A percentile compares a stretch with the other conserved stretches of the same genome.
These are phyloP conservation scores for Osmerus eperlanus DNA, from an alignment of 2,113 vertebrate species.

Conservation along the genomic window DNA sequence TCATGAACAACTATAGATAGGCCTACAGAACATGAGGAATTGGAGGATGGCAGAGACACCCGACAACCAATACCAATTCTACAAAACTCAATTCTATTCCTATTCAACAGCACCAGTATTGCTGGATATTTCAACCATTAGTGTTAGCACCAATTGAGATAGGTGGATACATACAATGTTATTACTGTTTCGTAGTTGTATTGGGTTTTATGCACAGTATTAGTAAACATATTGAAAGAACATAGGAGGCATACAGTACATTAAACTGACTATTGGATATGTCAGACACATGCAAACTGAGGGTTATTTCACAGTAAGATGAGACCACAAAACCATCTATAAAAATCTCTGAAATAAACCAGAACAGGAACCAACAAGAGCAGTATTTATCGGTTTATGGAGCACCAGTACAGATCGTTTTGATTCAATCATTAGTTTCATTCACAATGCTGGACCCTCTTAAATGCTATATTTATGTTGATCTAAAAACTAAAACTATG, in stretches of 20 bases:
- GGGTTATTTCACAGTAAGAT: neutral
- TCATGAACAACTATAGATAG: too few relatives aligned
- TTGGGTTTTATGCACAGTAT: neutral
- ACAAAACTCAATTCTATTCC: too few relatives aligned
- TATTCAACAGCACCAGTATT: too few relatives aligned
- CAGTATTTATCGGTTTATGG: neutral
- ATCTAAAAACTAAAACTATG: constrained; percentile 14
- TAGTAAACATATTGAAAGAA: neutral
- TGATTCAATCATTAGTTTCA: constrained; percentile 2
- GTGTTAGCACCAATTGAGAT: too few relatives aligned
- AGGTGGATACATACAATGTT: too few relatives aligned
- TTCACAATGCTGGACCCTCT: too few relatives aligned
- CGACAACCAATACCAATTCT: too few relatives aligned
- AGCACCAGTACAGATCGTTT: constrained; percentile 5
- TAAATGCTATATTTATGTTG: neutral
- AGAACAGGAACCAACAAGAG: neutral
- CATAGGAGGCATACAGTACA: neutral
- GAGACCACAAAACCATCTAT: neutral
- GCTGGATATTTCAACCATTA: too few relatives aligned
- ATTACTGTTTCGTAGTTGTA: too few relatives aligned
- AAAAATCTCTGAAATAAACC: neutral
- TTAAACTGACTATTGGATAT: neutral
- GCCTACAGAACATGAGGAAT: too few relatives aligned
- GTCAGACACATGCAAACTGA: neutral
- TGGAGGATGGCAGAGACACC: too few relatives aligned